phyloP scores from a whole-genome alignment of 2,797 vertebrate species.

The Argyrosomus regius region DNA sequence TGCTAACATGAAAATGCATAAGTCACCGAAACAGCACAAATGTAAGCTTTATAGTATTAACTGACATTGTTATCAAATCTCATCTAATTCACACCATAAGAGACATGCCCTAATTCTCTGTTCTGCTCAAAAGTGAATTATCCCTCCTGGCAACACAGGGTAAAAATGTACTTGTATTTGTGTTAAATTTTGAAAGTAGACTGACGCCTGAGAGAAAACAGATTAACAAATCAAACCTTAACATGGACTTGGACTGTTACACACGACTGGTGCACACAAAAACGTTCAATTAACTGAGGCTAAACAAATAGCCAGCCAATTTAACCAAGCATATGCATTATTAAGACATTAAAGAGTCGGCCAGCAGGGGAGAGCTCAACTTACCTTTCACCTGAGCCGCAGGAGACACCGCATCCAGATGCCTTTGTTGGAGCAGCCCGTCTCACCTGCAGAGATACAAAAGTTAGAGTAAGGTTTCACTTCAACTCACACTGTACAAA shows the following conservation, averaged over 20 bases:
- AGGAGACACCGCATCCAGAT: conserved; percentile 77
- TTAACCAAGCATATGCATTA: conserved; percentile 40
- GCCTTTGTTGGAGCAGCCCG: conserved; percentile 64
- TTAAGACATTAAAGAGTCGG: conserved; percentile 43
- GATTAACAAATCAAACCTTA: conserved; percentile 20
- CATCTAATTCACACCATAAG: conserved; percentile 39
- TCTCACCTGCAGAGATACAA: conserved; percentile 73
- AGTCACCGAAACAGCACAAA: conserved; percentile 10
- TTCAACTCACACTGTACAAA: conserved; percentile 45
- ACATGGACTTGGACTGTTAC: neutral
- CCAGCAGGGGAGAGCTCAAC: conserved; percentile 50
- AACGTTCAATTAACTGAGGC: conserved; percentile 36
- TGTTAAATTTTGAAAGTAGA: conserved; percentile 64
- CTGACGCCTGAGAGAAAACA: conserved; percentile 37
- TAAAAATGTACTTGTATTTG: conserved; percentile 57
- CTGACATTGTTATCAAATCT: conserved; percentile 6
- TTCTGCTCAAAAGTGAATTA: conserved; percentile 38
- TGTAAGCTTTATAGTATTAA: neutral
- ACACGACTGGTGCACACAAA: conserved; percentile 20
- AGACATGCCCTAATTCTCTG: conserved; percentile 61
- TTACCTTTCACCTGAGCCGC: conserved; percentile 83
- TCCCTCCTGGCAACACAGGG: conserved; percentile 47
- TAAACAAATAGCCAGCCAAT: conserved; percentile 11
- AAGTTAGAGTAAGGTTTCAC: conserved; percentile 63
- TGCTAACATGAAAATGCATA: conserved; percentile 9